Conservation (phyloP, 35 echinoderm and acorn worm species). For the Apostichopus parvimensis region DNA sequence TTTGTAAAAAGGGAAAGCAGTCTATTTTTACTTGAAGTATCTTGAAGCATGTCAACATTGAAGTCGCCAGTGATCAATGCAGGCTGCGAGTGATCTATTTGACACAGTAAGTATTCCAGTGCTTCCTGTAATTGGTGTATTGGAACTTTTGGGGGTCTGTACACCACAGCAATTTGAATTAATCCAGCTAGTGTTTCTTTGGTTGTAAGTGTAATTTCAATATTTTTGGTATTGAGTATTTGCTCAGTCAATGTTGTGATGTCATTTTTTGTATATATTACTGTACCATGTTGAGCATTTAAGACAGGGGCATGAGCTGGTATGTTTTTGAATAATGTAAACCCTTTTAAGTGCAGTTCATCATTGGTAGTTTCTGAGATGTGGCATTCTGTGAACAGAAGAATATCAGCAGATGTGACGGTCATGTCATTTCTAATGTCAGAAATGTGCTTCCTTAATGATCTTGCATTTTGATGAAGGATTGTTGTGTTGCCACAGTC, state of each 20-base stretch:
- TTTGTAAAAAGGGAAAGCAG: conserved; percentile 9
- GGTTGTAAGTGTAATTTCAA: not conserved
- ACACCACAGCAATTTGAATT: conserved; percentile 37
- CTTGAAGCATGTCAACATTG: not conserved
- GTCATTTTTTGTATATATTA: conserved; percentile 13
- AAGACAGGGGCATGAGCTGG: not conserved
- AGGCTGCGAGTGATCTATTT: not conserved
- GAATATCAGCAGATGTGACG: conserved; percentile 39
- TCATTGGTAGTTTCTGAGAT: not conserved
- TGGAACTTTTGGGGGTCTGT: not conserved
- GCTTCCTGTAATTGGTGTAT: not conserved
- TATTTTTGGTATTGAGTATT: too few species aligned
- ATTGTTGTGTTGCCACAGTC: not conserved
- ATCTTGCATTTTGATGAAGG: conserved; percentile 16
- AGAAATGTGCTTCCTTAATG: conserved; percentile 11
- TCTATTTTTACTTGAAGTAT: not conserved
- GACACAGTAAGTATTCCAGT: not conserved
- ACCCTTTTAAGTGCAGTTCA: conserved; percentile 5
- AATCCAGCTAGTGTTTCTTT: not conserved
- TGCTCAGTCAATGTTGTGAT: not conserved
- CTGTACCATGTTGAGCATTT: conserved; percentile 9
- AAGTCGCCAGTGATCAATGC: conserved; percentile 7
- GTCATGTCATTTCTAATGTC: not conserved
- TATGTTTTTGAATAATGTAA: conserved; percentile 15
- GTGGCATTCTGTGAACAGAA: conserved; percentile 48